phyloP scores from a whole-genome alignment of 2,797 vertebrate genomes.

The Propithecus perrieri region DNA sequence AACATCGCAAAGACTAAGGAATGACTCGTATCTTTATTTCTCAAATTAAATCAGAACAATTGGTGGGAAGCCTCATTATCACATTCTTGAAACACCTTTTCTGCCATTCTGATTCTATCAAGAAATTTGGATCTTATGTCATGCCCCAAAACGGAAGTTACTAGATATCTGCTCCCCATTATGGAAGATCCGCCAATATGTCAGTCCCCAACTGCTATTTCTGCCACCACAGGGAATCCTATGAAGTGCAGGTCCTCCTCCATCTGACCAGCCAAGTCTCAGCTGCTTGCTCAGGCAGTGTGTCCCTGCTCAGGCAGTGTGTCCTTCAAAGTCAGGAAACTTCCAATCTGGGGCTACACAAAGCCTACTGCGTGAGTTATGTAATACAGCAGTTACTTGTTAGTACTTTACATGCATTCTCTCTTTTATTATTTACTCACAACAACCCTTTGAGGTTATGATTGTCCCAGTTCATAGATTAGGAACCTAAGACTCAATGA shows the following conservation, averaged over 20 bases:
- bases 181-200: background rate
- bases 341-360: background rate
- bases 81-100: background rate
- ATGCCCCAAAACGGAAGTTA: background rate
- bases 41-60: background rate
- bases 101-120: background rate
- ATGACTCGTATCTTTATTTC: background rate
- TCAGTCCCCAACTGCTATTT: background rate
- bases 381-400: background rate
- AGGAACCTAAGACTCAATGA: background rate
- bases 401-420: background rate
- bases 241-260: background rate
- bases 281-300: background rate
- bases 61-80: background rate
- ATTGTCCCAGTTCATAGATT: background rate
- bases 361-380: background rate
- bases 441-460: background rate
- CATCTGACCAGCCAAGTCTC: background rate
- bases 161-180: background rate
- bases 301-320: background rate
- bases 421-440: background rate
- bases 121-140: background rate
- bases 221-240: background rate
- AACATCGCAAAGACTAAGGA: background rate
- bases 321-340: background rate